Evolutionary conservation across 1,140 invertebrate species (phyloP), one percentile per base, ranked within the genome.

Genomic region (Cydia pomonella): DNA sequence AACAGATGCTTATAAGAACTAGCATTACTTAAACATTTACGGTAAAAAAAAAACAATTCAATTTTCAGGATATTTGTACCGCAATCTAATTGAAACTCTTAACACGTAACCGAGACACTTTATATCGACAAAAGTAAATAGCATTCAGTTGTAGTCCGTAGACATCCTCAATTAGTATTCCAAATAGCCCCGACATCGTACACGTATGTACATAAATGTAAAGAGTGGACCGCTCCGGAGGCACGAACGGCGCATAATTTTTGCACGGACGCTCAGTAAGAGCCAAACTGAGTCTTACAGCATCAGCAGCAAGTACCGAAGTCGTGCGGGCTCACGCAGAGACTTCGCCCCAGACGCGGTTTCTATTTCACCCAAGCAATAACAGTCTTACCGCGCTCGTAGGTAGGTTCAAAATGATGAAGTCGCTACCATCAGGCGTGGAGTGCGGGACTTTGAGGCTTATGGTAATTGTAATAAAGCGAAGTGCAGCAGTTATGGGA

Each of bases 391-490:
- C 85, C 81, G 84, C 84, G 77, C 81, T 86, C 77, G 89, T 84
- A 83, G 87, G 87, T 91, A 90, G 90, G 91, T 93, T 92, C 90
- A 92, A 90, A 92, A 89, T 89, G 90, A 90, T 92, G 86, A 86
- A 89, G 85, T 91, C 84, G 73, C 76, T 50, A 63, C 73, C 76
- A 72, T 78, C 81, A 76, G 81, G 83, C 82, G 88, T 87, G 80
- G 90, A 92, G 90, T 91, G 88, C 84, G 88, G 89, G 91, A 93
- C 89, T 93, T 92, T 93, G 89, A 90, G 88, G 90, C 90, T 93
- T 93, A 93, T 89, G 86, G 88, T 92, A 92, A 92, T 93, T 93
- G 90, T 93, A 93, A 93, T 93, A 93, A 92, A 93, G 91, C 89
- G 90, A 88, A 93, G 91, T 93, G 90, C 90, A 93, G 88, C 90